Evolutionary conservation across 1,140 invertebrate genomes (phyloP).

Genomic region (Delia radicum): DNA sequence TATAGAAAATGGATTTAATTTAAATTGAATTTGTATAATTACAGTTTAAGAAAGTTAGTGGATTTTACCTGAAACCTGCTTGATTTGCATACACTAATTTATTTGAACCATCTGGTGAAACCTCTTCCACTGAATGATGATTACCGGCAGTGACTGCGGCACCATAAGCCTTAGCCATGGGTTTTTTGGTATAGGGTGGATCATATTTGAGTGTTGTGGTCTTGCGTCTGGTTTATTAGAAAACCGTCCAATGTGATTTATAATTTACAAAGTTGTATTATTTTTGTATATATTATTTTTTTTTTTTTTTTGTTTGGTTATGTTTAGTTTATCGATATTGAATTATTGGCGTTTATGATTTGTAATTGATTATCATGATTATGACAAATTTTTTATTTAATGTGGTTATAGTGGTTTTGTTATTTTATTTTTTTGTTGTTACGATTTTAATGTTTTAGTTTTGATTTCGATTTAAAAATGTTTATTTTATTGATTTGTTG

Average conservation of each 20-base stretch:
- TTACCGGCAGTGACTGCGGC: conserved; percentile 63
- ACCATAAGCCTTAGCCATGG: conserved; percentile 71
- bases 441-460: not conserved
- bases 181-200: conserved; percentile 80
- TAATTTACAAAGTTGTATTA: not conserved
- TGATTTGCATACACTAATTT: conserved; percentile 79
- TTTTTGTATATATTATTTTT: not conserved
- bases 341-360: not conserved
- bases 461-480: not conserved
- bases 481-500: not conserved
- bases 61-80: conserved; percentile 76
- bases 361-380: not conserved
- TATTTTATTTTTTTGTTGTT: conserved; percentile 5
- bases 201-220: conserved; percentile 84
- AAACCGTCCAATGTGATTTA: not conserved
- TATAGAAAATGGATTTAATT: not conserved
- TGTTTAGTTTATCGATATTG: conserved; percentile 6
- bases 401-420: conserved; percentile 13
- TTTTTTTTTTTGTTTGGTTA: conserved; percentile 24
- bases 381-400: conserved; percentile 15
- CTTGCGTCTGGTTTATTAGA: conserved; percentile 68
- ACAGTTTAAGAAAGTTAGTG: not conserved
- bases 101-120: conserved; percentile 72
- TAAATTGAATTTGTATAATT: not conserved
- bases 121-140: conserved; percentile 71